phyloP scores from a whole-genome alignment of 2,797 vertebrate species.

The Jordanella pulchra region DNA sequence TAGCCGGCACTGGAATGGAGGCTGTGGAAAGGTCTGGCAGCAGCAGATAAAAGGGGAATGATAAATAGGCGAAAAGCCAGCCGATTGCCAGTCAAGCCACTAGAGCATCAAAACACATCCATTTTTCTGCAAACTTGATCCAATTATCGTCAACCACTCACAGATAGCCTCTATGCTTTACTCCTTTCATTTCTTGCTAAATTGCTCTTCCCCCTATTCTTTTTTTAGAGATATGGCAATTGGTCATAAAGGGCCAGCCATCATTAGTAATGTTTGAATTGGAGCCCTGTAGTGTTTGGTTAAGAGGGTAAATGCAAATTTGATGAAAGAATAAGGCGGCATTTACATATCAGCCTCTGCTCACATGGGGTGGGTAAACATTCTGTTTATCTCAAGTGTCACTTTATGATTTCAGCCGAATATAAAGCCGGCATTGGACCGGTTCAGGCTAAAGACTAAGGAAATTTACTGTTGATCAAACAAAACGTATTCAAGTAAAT shows the following conservation, averaged over 20 bases:
- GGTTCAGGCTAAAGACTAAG: slow-evolving; percentile 89
- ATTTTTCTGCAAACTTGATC: slow-evolving; percentile 91
- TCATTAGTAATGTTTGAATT: slow-evolving; percentile 99
- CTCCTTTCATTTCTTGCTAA: slow-evolving; percentile 94
- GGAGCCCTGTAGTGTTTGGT: slow-evolving; percentile 98
- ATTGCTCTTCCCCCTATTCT: slow-evolving; percentile 84
- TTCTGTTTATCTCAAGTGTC: slow-evolving; percentile 99
- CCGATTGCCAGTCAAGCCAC: slow-evolving; percentile 85
- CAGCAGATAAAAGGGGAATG: slow-evolving; percentile 90
- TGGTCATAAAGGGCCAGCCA: slow-evolving; percentile 97
- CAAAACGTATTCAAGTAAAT: slow-evolving; percentile 89
- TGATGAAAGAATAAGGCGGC: slow-evolving; percentile 98
- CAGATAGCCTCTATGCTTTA: slow-evolving; percentile 83
- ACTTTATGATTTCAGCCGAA: slow-evolving; percentile 99
- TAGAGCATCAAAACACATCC: slow-evolving; percentile 89
- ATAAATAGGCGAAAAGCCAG: slow-evolving; percentile 81
- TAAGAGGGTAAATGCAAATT: slow-evolving; percentile 99
- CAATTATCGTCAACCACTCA: slow-evolving; percentile 91
- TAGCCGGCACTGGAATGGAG: slow-evolving; percentile 82
- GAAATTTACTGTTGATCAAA: slow-evolving; percentile 93
- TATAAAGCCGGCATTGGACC: slow-evolving; percentile 99
- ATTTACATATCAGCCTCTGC: slow-evolving; percentile 99
- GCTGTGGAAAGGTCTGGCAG: slow-evolving; percentile 86
- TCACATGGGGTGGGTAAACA: slow-evolving; percentile 99
- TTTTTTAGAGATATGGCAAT: slow-evolving; percentile 88